These are phyloP conservation scores for Pantala flavescens DNA, from an alignment of 1,140 invertebrate species.

Conservation along the genomic window DNA sequence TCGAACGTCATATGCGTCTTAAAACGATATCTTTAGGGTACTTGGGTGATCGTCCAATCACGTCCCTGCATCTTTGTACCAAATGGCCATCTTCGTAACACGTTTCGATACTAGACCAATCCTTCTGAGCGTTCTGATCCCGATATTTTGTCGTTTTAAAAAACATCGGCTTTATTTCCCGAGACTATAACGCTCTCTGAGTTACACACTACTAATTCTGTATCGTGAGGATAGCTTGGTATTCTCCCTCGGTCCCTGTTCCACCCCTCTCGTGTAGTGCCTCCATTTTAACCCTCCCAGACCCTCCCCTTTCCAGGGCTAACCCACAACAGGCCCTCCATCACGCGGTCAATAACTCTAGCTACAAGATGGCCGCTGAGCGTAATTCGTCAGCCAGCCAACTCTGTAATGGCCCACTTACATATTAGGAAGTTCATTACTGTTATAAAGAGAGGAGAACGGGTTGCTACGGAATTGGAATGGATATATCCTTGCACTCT, in stretches of 20 bases:
- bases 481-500: no score
- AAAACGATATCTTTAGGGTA: background rate
- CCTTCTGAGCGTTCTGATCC: no score
- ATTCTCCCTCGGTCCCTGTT: background rate
- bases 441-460: no score
- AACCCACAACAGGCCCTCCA: slow-evolving; percentile 6
- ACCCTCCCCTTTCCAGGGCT: background rate
- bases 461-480: no score
- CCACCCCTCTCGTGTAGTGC: background rate
- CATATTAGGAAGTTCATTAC: no score
- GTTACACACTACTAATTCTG: background rate
- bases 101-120: no score
- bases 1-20: no score
- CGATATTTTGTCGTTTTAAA: no score
- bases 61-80: background rate
- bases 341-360: slow-evolving; percentile 1
- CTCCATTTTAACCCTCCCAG: slow-evolving; percentile 7
- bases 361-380: background rate
- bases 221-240: background rate
- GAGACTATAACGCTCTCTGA: no score
- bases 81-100: background rate
- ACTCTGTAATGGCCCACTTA: background rate
- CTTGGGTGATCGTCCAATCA: background rate
- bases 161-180: no score
- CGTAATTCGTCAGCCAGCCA: background rate